Percentiles rank a stretch among this genome's conserved stretches.
Conservation (phyloP, 1,140 invertebrate species). For the Gonioctena quinquepunctata region DNA sequence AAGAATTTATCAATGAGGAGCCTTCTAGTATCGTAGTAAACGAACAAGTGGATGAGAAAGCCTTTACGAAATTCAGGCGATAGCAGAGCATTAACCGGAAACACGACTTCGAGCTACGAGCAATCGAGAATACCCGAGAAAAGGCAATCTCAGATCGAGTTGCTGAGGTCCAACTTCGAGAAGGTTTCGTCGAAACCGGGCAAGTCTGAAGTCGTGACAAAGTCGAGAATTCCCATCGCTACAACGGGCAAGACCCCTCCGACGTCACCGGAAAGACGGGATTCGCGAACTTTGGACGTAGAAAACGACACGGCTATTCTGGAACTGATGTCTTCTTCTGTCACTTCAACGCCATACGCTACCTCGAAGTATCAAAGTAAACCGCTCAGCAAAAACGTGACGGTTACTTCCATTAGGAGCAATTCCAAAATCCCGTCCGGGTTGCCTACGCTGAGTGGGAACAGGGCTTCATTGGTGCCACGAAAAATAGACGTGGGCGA, state of each 20-base stretch:
- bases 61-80: constrained; percentile 45
- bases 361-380: constrained; percentile 38
- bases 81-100: constrained; percentile 51
- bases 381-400: constrained; percentile 45
- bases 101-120: constrained; percentile 64
- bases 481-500: constrained; percentile 39
- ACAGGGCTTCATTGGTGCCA: constrained; percentile 37
- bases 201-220: constrained; percentile 27
- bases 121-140: constrained; percentile 54
- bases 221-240: constrained; percentile 43
- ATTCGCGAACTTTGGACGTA: constrained; percentile 45
- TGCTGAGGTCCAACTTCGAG: constrained; percentile 56
- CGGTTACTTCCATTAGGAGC: constrained; percentile 51
- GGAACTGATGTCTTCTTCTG: constrained; percentile 46
- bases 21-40: constrained; percentile 23
- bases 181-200: constrained; percentile 45
- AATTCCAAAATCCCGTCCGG: constrained; percentile 54
- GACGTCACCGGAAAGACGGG: constrained; percentile 49
- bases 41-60: constrained; percentile 47
- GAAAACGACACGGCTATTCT: constrained; percentile 50
- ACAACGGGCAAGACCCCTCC: constrained; percentile 50
- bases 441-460: constrained; percentile 39
- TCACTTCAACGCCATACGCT: constrained; percentile 43
- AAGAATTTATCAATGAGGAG: constrained; percentile 29
- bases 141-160: constrained; percentile 58